Evolutionary conservation across 2,888 invertebrate genomes (phyloP), one percentile per base, ranked within the genome.

Genomic region (Agriopis aurantiaria): DNA sequence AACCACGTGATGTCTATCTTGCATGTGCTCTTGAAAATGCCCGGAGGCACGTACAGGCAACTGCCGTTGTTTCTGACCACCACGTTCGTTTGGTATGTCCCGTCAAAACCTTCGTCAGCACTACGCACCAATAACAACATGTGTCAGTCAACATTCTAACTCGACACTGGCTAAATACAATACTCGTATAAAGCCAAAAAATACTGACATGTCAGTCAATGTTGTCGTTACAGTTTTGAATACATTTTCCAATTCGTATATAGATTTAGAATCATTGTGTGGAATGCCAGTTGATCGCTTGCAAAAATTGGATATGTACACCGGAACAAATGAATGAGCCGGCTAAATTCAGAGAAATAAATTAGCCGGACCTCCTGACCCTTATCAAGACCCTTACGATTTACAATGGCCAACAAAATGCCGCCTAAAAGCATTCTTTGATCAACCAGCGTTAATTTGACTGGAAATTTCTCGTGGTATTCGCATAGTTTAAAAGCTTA

Each of bases 1-100:
- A 99, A 99, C 99, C 99, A 99, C 95, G 99, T 99, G 97, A 99
- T 99, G 97, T 99, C 99, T 96, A 99, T 99, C 96, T 98, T 98
- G 97, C 99, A 99, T 95, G 99, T 99, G 97, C 99, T 99, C 97
- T 99, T 99, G 97, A 99, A 99, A 96, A 99, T 99, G 95, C 99
- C 99, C 93, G 99, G 99, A 91, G 99, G 99, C 95, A 99, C 98
- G 97, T 99, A 99, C 96, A 98, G 97, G 96, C 99, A 98, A 96
- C 97, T 97, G 96, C 99, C 99, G 96, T 98, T 98, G 96, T 97
- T 97, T 95, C 97, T 97, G 95, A 99, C 99, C 95, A 99, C 99
- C 96, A 99, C 98, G 96, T 99, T 99, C 94, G 99, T 99, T 95
- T 98, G 99, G 96, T 97, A 99, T 91, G 99, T 99, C 95, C 99